phyloP scores from a whole-genome alignment of 2,797 vertebrate genomes.

The Anguilla obscura region DNA sequence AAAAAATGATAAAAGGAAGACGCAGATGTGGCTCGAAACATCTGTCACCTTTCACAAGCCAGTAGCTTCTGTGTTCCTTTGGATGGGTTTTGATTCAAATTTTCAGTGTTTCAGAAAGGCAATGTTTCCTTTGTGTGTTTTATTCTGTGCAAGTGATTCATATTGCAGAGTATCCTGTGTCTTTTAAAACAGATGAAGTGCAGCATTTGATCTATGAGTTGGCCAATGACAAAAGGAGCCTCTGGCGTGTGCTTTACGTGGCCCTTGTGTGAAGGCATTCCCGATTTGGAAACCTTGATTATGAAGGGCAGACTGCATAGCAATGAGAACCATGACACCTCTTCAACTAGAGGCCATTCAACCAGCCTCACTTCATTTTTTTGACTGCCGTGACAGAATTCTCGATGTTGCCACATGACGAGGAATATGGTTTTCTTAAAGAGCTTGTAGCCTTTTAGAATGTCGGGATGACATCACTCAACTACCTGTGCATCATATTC shows the following conservation, averaged over 20 bases:
- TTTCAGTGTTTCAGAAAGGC: neutral
- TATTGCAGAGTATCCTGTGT: neutral
- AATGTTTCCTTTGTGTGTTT: neutral
- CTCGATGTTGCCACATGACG: neutral
- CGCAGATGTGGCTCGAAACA: neutral
- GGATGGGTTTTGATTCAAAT: neutral
- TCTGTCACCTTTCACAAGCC: neutral
- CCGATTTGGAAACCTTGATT: neutral
- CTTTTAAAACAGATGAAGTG: neutral
- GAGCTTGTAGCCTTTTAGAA: neutral
- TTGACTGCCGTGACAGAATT: neutral
- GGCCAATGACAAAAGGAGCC: neutral
- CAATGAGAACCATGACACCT: neutral
- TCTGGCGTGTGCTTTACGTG: neutral
- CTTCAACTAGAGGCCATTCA: neutral
- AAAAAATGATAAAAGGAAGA: too few species aligned
- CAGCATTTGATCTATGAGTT: neutral
- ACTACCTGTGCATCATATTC: too few species aligned
- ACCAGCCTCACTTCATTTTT: neutral
- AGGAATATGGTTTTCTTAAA: neutral
- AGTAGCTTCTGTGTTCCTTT: neutral
- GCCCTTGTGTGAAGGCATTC: neutral
- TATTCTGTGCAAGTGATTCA: neutral
- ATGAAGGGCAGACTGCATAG: conserved; percentile 26
- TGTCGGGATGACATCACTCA: too few species aligned